phyloP scores from a whole-genome alignment of 2,797 vertebrate species.

The Thripadectes ignobilis region DNA sequence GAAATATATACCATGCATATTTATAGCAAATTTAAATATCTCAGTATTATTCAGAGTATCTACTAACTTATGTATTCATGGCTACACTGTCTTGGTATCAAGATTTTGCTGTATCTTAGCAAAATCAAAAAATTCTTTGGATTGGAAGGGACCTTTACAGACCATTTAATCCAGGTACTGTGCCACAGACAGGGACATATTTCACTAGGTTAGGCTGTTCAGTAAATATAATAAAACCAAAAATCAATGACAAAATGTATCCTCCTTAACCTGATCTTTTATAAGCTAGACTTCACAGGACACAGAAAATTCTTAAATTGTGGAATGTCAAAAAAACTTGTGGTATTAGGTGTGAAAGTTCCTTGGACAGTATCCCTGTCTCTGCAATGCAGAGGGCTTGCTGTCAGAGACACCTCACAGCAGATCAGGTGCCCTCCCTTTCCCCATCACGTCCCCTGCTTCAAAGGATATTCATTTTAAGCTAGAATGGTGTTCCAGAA shows the following conservation, averaged over 20 bases:
- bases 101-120: neutral
- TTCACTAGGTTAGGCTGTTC: neutral
- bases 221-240: neutral
- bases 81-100: neutral
- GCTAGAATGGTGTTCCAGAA: too few relatives aligned
- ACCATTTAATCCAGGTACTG: neutral
- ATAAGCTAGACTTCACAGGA: neutral
- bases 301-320: neutral
- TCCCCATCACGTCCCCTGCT: neutral
- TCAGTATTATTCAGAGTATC: neutral
- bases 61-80: neutral
- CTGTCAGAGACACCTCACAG: neutral
- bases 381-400: accelerated
- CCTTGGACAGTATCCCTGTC: neutral
- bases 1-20: accelerated
- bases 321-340: neutral
- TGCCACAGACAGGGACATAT: neutral
- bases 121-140: neutral
- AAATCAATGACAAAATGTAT: neutral
- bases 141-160: neutral
- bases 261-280: neutral
- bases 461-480: too few relatives aligned
- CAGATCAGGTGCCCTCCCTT: neutral
- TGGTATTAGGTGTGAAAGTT: neutral
- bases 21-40: neutral